Conservation (phyloP, 2,888 invertebrate species). For the Selenia dentaria region DNA sequence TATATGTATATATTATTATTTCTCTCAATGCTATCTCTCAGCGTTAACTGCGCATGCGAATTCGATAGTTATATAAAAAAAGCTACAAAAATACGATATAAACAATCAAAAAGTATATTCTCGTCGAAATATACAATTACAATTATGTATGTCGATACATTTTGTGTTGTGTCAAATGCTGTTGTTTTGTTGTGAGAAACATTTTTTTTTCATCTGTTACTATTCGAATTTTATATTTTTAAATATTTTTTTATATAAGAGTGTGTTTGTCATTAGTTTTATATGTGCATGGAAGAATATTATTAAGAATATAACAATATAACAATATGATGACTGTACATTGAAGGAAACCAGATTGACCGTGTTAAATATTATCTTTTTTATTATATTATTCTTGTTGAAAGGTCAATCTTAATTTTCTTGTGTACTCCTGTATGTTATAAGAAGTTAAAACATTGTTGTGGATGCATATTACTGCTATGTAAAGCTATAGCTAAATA, state of each 20-base stretch:
- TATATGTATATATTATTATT: slow-evolving; percentile 33
- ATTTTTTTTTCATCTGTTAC: slow-evolving; percentile 43
- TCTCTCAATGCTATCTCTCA: slow-evolving; percentile 56
- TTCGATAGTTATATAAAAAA: slow-evolving; percentile 60
- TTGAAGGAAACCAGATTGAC: slow-evolving; percentile 51
- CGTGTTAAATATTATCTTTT: slow-evolving; percentile 9
- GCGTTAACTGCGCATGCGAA: slow-evolving; percentile 79
- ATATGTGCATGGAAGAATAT: slow-evolving; percentile 83
- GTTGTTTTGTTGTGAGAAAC: slow-evolving; percentile 48
- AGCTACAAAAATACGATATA: slow-evolving; percentile 68
- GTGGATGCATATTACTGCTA: slow-evolving; percentile 58
- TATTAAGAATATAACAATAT: slow-evolving; percentile 56
- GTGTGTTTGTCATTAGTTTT: slow-evolving; percentile 83
- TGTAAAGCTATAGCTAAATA: slow-evolving; percentile 43
- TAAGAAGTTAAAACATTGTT: slow-evolving; percentile 46
- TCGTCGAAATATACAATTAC: slow-evolving; percentile 44
- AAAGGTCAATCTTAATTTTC: slow-evolving; percentile 36
- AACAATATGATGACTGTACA: slow-evolving; percentile 53
- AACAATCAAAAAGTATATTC: slow-evolving; percentile 56
- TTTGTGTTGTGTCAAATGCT: slow-evolving; percentile 41
- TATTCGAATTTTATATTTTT: slow-evolving; percentile 9
- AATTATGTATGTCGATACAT: slow-evolving; percentile 39
- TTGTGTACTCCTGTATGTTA: slow-evolving; percentile 56
- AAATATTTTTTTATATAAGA: slow-evolving; percentile 53
- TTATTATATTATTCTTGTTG: neutral